Base-by-base conservation (phyloP, 2,888 invertebrate species). In the Prosopocoilus inquinatus region DNA sequence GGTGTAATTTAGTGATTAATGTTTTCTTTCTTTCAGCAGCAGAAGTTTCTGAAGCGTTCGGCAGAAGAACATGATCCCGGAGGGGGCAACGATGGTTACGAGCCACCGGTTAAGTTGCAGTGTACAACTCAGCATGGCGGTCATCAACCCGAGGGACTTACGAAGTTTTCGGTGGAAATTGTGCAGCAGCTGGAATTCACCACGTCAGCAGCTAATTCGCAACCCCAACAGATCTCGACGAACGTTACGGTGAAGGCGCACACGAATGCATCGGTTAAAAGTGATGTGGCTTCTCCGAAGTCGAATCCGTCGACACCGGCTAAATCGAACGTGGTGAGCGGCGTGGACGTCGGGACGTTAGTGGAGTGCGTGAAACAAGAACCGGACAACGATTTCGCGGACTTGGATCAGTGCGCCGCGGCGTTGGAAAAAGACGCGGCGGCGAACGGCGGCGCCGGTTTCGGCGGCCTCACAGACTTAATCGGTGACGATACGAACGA, bases 121-220 rank as follows among this genome's bases (percentile, higher is more conserved):
- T 82, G 83, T 63, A 87, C 82, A 75, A 85, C 81, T 36, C 77
- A 77, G 47, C 81, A 80, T 62, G 72, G 69, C 47, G 62, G 70
- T 52, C 66, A 66, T 50, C 80, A 79, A 43, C 84, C 84, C 66
- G 81, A 79, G 38, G 72, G 72, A 15, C 68, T 75, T 47, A 86
- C 86, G 60, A 93, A 93, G 76, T 93, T 94, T 79, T 92, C 92
- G 3, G 93, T 94, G 59, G 93, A 94, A 79, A 94, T 94, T 68
- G 94, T 94, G 15, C 94, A 94, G 75, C 94, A 92, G 75, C 79
- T 92, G 51, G 92, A 94, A 76, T 94, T 94, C 74, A 92, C 92
- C 60, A 91, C 91, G 39, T 91, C 90, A 45, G 89, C 90, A 50
- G 91, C 91, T 45, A 92, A 90, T 72, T 89, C 90, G 5, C 91